These are phyloP conservation scores for Macrosoma leucophasiata DNA, from an alignment of 2,888 invertebrate genomes.

Conservation along the genomic window DNA sequence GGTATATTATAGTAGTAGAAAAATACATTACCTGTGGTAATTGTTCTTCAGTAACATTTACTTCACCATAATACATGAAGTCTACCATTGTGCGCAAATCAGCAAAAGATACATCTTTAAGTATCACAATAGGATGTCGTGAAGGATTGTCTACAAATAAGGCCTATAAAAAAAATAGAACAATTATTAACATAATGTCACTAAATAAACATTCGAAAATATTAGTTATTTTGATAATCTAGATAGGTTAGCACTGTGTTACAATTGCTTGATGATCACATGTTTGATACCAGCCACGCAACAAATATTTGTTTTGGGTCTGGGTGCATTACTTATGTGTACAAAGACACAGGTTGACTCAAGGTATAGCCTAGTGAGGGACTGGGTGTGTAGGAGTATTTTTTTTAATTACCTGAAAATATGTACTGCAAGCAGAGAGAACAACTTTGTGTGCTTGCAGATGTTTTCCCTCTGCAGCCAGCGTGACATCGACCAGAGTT, in stretches of 20 bases:
- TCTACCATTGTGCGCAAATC: constrained; percentile 92
- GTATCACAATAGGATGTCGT: constrained; percentile 91
- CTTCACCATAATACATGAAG: constrained; percentile 95
- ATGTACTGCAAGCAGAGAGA: constrained; percentile 93
- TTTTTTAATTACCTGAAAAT: constrained; percentile 88
- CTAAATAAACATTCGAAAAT: no score
- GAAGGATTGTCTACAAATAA: constrained; percentile 91
- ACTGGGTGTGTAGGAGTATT: no score
- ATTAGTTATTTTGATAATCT: no score
- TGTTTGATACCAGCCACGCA: no score
- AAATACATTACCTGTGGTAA: constrained; percentile 78
- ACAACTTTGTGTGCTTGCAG: constrained; percentile 93
- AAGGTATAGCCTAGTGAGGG: no score
- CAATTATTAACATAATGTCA: no score
- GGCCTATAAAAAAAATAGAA: constrained; percentile 74
- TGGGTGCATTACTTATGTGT: no score
- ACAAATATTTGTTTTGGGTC: no score
- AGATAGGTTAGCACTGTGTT: no score
- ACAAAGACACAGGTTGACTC: no score
- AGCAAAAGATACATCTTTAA: constrained; percentile 90
- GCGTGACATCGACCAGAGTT: constrained; percentile 90
- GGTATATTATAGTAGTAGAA: constrained; percentile 2
- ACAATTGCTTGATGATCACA: no score
- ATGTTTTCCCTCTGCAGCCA: constrained; percentile 93
- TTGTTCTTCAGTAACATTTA: constrained; percentile 92